Percentiles rank a stretch among this genome's conserved stretches.
phyloP scores from a whole-genome alignment of 2,113 vertebrate species.

The Rostratula benghalensis region DNA sequence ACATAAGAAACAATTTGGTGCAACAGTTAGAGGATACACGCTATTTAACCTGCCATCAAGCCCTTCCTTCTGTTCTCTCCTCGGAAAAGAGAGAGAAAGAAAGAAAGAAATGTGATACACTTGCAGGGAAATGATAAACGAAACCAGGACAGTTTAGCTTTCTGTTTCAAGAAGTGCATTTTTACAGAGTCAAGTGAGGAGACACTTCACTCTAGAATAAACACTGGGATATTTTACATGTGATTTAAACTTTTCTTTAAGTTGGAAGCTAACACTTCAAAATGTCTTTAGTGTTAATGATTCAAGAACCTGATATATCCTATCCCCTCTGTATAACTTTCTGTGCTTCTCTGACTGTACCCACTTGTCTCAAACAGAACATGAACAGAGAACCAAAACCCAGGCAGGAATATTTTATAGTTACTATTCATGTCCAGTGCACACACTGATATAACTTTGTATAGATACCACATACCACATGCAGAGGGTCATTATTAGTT shows the following conservation, averaged over 20 bases:
- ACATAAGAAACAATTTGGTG: not conserved
- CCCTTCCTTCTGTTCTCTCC: not conserved
- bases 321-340: not conserved
- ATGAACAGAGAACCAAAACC: not conserved
- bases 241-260: not conserved
- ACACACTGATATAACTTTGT: not conserved
- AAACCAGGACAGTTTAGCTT: not conserved
- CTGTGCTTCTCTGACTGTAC: not conserved
- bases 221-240: not conserved
- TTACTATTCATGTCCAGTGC: not conserved
- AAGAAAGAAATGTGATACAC: not conserved
- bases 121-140: not conserved
- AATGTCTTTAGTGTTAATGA: not conserved
- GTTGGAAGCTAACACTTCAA: not conserved
- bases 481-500: not conserved
- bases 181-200: conserved; percentile 21
- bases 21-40: not conserved
- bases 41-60: not conserved
- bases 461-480: not conserved
- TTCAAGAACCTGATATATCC: not conserved
- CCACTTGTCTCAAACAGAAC: not conserved
- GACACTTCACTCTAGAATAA: conserved; percentile 27
- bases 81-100: not conserved
- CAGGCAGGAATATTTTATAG: not conserved
- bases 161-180: conserved; percentile 9